Evolutionary conservation across 2,797 vertebrate species (phyloP).

Genomic region (Malurus splendens): DNA sequence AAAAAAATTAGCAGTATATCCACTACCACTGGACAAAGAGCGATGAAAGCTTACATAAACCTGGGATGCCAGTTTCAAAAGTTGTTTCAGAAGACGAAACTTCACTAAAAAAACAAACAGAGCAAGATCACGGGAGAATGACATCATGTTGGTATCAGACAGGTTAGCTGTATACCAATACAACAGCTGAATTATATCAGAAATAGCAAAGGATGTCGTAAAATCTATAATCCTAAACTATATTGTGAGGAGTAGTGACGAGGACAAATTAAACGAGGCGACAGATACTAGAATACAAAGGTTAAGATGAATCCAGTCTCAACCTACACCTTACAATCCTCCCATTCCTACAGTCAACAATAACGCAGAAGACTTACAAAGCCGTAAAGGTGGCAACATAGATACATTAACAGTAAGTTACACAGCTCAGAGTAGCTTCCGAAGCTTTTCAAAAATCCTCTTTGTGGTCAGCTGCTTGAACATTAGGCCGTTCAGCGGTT

Average conservation of each 20-base stretch:
- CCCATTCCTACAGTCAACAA: background rate
- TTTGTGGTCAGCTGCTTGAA: background rate
- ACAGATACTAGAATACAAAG: background rate
- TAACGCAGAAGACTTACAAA: background rate
- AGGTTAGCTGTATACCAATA: background rate
- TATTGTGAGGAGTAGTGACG: background rate
- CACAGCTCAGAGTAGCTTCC: background rate
- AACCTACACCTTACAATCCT: background rate
- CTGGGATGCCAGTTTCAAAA: background rate
- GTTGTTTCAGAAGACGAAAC: background rate
- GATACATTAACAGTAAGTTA: background rate
- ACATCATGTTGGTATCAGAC: background rate
- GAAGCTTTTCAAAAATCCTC: background rate
- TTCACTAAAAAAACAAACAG: background rate
- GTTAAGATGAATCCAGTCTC: background rate
- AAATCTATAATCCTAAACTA: background rate
- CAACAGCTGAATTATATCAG: background rate
- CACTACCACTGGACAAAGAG: background rate
- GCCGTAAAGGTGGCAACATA: background rate
- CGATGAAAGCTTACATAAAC: background rate
- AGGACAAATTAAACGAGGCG: background rate
- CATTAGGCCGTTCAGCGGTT: background rate
- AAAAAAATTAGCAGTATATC: background rate
- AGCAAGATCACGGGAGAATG: fast-evolving
- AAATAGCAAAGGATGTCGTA: background rate